Conservation (phyloP, 2,113 vertebrate species). For the Tychaedon coryphoeus region DNA sequence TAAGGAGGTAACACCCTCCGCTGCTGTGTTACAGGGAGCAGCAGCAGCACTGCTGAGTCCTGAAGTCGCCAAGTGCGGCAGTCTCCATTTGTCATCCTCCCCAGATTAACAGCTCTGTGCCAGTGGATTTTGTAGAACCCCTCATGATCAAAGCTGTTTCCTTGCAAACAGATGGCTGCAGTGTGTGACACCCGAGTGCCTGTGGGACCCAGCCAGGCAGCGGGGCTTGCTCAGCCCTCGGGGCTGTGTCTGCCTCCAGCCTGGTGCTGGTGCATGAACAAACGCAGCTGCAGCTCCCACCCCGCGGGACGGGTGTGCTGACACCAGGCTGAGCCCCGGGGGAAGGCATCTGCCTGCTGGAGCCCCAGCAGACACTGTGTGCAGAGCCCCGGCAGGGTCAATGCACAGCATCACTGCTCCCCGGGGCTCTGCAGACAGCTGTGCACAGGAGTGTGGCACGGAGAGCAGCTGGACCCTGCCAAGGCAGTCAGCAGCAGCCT, state of each 20-base stretch:
- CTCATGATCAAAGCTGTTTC: not conserved
- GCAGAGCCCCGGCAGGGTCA: not conserved
- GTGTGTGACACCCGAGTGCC: accelerated
- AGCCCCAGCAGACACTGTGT: not conserved
- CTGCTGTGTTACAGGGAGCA: not conserved
- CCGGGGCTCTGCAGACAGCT: not conserved
- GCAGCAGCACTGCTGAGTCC: not conserved
- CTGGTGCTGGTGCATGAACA: not conserved
- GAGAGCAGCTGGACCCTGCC: not conserved
- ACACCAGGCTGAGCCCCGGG: not conserved
- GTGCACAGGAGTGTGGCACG: not conserved
- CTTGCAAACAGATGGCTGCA: not conserved
- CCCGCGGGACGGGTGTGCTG: not conserved
- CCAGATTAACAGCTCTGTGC: not conserved
- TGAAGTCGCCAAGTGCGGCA: not conserved
- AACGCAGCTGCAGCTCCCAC: not conserved
- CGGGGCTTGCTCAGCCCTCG: not conserved
- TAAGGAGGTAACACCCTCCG: not conserved
- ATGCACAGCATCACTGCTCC: accelerated
- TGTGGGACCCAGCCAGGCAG: not conserved
- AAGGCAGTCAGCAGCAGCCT: not conserved
- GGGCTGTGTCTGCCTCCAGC: accelerated
- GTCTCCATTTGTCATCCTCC: not conserved
- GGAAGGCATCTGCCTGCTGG: accelerated
- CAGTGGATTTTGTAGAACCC: not conserved